phyloP scores from a whole-genome alignment of 1,140 invertebrate species.

The Drosophila equinoxialis region DNA sequence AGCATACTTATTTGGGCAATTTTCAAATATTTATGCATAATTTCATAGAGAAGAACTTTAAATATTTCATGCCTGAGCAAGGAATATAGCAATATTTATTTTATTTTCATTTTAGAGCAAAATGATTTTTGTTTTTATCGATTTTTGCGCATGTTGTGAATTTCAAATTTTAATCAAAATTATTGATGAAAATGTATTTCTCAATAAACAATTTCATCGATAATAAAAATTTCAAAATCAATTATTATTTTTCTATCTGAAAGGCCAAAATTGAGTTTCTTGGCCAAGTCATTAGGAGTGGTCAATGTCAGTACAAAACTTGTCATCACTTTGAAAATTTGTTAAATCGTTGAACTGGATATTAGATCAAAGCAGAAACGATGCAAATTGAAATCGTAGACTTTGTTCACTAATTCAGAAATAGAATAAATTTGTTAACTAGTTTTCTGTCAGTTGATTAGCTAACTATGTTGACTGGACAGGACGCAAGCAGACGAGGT shows the following conservation, averaged over 20 bases:
- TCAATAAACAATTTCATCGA: constrained; percentile 51
- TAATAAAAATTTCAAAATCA: constrained; percentile 55
- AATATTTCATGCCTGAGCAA: too few relatives aligned
- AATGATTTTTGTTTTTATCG: constrained; percentile 1
- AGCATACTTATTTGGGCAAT: not conserved
- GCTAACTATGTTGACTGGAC: not conserved
- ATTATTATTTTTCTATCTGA: not conserved
- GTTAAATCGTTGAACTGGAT: not conserved
- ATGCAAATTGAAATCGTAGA: constrained; percentile 6
- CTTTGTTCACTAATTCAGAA: not conserved
- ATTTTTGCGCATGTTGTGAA: not conserved
- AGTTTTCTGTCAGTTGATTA: constrained; percentile 10
- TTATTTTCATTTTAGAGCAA: not conserved
- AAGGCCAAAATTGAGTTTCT: constrained; percentile 13
- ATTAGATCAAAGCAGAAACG: not conserved
- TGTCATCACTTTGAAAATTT: not conserved
- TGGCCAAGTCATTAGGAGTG: too few relatives aligned
- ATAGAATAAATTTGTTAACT: constrained; percentile 5
- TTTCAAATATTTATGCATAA: not conserved
- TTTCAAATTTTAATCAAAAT: not conserved
- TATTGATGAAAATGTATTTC: not conserved
- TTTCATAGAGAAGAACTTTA: not conserved
- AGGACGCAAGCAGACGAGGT: not conserved
- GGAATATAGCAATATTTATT: not conserved
- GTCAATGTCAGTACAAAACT: too few relatives aligned